Conservation (phyloP, 2,113 vertebrate genomes). For the Ciconia maguari region DNA sequence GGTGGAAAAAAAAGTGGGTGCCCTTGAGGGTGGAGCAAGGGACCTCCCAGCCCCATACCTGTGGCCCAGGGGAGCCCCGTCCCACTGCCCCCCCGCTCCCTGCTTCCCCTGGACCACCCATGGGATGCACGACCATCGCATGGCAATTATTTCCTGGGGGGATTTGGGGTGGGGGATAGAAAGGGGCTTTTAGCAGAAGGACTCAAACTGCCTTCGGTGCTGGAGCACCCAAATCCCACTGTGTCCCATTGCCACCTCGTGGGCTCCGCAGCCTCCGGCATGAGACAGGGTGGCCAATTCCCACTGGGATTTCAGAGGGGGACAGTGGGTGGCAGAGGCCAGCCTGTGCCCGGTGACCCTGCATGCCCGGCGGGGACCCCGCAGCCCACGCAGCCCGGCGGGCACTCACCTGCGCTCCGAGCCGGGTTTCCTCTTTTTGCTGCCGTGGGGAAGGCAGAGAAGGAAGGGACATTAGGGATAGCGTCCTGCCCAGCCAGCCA, state of each 20-base stretch:
- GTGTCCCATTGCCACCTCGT: constrained; percentile 6
- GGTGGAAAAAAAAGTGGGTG: background rate
- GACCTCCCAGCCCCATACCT: background rate
- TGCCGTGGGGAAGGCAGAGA: constrained; percentile 44
- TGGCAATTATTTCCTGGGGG: background rate
- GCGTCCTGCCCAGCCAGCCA: background rate
- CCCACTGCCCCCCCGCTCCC: rapidly evolving
- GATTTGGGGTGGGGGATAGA: background rate
- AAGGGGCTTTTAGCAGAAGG: background rate
- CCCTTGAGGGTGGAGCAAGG: background rate
- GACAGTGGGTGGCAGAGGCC: background rate
- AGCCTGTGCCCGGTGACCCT: rapidly evolving
- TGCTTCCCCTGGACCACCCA: background rate
- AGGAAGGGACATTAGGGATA: constrained; percentile 47
- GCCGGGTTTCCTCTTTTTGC: constrained; percentile 81
- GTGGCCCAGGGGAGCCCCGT: background rate
- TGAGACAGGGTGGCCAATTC: background rate
- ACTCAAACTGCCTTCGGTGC: background rate
- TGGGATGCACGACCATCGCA: rapidly evolving
- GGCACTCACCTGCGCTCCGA: constrained; percentile 77
- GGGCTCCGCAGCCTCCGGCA: background rate
- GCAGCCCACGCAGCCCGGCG: background rate
- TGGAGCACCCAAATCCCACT: background rate
- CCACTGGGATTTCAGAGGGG: background rate
- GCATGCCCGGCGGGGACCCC: background rate